phyloP scores from a whole-genome alignment of 2,797 vertebrate species.

The Artibeus lituratus region DNA sequence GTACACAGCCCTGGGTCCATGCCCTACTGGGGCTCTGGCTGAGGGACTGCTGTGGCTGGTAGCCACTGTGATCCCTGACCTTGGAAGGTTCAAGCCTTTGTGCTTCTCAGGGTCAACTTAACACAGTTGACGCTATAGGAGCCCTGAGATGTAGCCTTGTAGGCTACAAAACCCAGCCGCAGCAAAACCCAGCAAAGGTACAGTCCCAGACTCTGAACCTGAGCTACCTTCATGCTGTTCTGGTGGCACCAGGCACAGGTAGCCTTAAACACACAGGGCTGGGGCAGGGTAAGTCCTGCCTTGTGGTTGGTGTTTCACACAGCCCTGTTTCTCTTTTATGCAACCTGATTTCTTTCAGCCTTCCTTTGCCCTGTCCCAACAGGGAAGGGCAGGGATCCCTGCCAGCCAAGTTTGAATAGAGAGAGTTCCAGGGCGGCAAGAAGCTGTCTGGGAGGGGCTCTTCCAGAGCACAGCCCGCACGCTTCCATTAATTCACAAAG shows the following conservation, averaged over 20 bases:
- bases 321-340: background rate
- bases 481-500: conserved; percentile 46
- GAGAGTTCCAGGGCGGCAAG: background rate
- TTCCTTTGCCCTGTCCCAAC: background rate
- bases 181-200: background rate
- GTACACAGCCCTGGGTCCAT: background rate
- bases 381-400: background rate
- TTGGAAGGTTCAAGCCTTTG: background rate
- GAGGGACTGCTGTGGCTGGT: background rate
- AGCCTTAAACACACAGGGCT: background rate
- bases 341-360: background rate
- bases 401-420: background rate
- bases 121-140: background rate
- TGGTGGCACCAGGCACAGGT: too few species aligned
- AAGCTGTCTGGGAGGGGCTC: background rate
- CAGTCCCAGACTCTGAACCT: background rate
- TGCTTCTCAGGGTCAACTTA: background rate
- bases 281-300: background rate
- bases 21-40: background rate
- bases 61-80: background rate
- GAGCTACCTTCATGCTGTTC: background rate
- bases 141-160: background rate
- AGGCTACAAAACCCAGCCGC: background rate
- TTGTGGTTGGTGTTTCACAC: background rate
- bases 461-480: background rate